These are phyloP conservation scores for Xanthostigma xanthostigma DNA, from an alignment of 2,888 invertebrate genomes.

Conservation along the genomic window DNA sequence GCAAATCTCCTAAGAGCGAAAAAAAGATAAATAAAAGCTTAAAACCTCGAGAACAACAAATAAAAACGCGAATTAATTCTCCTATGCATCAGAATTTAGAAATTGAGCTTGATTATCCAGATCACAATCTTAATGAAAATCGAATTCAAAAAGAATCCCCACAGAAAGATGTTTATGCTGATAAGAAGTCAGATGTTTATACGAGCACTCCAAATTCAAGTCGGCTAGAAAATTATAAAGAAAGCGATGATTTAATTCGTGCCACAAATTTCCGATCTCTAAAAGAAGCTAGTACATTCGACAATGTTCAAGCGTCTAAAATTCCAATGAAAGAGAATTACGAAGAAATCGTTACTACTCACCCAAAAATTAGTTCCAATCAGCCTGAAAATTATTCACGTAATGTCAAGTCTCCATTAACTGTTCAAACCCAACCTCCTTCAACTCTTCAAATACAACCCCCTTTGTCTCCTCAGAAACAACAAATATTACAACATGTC, in stretches of 20 bases:
- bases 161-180: constrained; percentile 3
- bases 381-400: too few relatives aligned
- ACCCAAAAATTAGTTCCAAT: too few relatives aligned
- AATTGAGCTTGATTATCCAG: constrained; percentile 21
- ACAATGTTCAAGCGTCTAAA: too few relatives aligned
- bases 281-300: too few relatives aligned
- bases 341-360: too few relatives aligned
- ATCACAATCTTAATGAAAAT: constrained; percentile 12
- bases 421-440: neutral
- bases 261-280: too few relatives aligned
- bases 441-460: constrained; percentile 1
- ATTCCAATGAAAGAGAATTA: too few relatives aligned
- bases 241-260: too few relatives aligned
- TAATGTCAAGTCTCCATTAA: too few relatives aligned
- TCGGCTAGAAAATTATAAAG: too few relatives aligned
- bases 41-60: constrained; percentile 12
- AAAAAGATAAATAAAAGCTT: neutral
- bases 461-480: constrained; percentile 21
- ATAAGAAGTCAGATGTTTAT: too few relatives aligned
- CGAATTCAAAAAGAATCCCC: constrained; percentile 7
- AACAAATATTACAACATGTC: constrained; percentile 22
- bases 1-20: constrained; percentile 1
- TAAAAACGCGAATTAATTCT: constrained; percentile 3
- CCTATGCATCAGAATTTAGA: constrained; percentile 21
- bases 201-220: too few relatives aligned